Conservation (phyloP, 2,888 invertebrate genomes). For the Apotomis capreana region DNA sequence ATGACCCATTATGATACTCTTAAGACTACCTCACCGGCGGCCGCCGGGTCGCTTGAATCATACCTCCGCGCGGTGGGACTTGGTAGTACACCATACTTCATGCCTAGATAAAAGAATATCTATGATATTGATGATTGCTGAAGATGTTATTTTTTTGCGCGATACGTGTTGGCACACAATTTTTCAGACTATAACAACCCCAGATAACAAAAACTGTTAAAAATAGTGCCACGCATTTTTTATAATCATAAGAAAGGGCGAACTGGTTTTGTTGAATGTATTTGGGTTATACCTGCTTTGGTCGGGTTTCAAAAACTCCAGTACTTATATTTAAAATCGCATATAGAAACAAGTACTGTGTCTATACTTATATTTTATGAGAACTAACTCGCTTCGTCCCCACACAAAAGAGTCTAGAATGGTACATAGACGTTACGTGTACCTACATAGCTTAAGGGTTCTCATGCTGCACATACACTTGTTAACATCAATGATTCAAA, state of each 20-base stretch:
- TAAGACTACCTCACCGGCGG: too few species aligned
- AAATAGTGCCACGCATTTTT: too few species aligned
- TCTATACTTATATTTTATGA: slow-evolving; percentile 51
- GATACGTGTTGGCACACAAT: too few species aligned
- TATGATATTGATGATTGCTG: too few species aligned
- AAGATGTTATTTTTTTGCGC: too few species aligned
- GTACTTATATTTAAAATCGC: background rate
- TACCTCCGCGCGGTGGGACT: too few species aligned
- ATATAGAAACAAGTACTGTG: slow-evolving; percentile 6
- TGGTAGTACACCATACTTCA: too few species aligned
- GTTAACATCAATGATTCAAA: slow-evolving; percentile 30
- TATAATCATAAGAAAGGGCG: background rate
- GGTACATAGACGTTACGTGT: slow-evolving; percentile 67
- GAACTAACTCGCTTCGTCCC: slow-evolving; percentile 51
- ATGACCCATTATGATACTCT: too few species aligned
- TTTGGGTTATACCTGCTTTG: background rate
- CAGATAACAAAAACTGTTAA: too few species aligned
- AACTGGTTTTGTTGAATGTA: background rate
- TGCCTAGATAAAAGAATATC: too few species aligned
- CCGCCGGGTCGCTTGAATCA: too few species aligned
- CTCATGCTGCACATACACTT: slow-evolving; percentile 31
- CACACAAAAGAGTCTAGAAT: slow-evolving; percentile 61
- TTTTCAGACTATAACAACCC: too few species aligned
- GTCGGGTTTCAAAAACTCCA: background rate
- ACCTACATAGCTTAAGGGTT: slow-evolving; percentile 49